Evolutionary conservation across 92 coral and sea anemone species (phyloP).

Genomic region (Virgularia gustaviana): DNA sequence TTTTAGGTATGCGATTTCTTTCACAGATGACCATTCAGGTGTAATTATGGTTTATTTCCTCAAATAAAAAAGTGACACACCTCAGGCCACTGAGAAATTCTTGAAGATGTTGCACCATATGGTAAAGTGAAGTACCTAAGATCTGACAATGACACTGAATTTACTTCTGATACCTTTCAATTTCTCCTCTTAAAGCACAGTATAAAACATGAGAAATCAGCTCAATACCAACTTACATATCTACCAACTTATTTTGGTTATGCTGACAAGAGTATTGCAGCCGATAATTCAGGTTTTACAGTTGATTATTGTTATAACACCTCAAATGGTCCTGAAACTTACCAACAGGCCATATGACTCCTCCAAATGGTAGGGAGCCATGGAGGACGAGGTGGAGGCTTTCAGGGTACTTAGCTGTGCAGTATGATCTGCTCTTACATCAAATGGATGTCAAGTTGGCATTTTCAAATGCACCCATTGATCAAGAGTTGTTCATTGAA

Average conservation of each 20-base stretch:
- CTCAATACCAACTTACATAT: constrained; percentile 12
- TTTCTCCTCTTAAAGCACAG: no score
- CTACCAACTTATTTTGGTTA: constrained; percentile 43
- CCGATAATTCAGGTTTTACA: constrained; percentile 43
- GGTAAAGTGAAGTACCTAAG: constrained; percentile 37
- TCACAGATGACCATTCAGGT: not conserved
- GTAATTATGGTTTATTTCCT: no score
- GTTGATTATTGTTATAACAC: constrained; percentile 37
- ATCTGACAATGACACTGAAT: no score
- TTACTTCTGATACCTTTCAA: no score
- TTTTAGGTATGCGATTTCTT: not conserved
- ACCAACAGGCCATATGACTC: constrained; percentile 50
- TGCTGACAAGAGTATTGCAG: constrained; percentile 21
- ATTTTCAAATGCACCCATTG: constrained; percentile 19
- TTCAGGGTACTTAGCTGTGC: constrained; percentile 28
- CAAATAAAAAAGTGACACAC: not conserved
- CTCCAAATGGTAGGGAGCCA: constrained; percentile 45
- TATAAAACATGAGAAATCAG: no score
- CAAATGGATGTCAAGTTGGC: constrained; percentile 40
- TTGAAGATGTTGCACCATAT: no score
- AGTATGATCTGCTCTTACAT: constrained; percentile 12
- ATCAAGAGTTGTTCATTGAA: constrained; percentile 27
- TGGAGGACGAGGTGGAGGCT: constrained; percentile 50
- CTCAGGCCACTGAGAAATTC: constrained; percentile 2
- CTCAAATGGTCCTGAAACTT: constrained; percentile 36